Conservation (phyloP, 1,140 invertebrate species). For the Cydia pomonella region DNA sequence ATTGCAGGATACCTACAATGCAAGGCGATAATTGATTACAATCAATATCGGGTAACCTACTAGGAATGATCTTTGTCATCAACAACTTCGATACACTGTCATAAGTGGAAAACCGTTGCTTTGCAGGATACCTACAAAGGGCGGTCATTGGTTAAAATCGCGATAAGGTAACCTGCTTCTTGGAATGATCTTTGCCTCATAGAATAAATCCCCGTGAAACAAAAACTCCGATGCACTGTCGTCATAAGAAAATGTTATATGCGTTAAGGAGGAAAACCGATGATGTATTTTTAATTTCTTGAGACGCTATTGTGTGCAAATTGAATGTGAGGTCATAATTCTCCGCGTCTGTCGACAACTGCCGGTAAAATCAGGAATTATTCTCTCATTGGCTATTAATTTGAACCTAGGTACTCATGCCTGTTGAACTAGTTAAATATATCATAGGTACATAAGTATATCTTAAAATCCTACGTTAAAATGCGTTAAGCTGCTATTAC, state of each 20-base stretch:
- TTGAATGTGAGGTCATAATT: not conserved
- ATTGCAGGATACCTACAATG: not conserved
- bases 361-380: not conserved
- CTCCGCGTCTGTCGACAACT: not conserved
- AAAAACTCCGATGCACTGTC: not conserved
- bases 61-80: too few relatives aligned
- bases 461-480: too few relatives aligned
- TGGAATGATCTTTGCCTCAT: not conserved
- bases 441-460: too few relatives aligned
- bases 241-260: not conserved
- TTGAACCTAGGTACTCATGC: not conserved
- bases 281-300: slow-evolving; percentile 15
- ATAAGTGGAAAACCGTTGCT: too few relatives aligned
- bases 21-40: too few relatives aligned
- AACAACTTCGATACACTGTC: too few relatives aligned
- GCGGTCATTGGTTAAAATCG: not conserved
- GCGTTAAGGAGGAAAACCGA: not conserved
- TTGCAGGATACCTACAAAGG: too few relatives aligned
- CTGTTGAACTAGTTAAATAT: too few relatives aligned
- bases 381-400: not conserved
- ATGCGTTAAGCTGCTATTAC: too few relatives aligned
- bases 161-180: not conserved
- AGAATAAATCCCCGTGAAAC: not conserved
- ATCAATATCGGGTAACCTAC: too few relatives aligned
- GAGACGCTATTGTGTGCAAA: slow-evolving; percentile 12